Evolutionary conservation across 2,888 invertebrate genomes (phyloP), one percentile per base, ranked within the genome.

Genomic region (Nomada hirtipes): DNA sequence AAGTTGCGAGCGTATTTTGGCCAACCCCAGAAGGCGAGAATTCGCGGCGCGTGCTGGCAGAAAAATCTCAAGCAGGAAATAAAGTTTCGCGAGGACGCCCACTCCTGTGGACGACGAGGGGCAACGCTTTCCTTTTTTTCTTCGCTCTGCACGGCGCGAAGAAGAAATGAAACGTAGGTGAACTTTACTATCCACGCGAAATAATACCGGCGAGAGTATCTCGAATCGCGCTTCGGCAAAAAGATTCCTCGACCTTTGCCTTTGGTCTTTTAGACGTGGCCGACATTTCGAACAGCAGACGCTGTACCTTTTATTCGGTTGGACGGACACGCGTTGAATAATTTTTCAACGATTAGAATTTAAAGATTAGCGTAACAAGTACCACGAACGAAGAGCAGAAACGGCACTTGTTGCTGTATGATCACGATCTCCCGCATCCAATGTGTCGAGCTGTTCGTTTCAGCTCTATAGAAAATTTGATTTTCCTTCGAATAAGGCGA

Each of bases 51-150:
- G 60, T 63, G 44, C 26, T 4, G 20, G 57, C 36, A 69, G 64
- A 75, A 52, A 65, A 79, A 75, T 75, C 75, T 63, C 26, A 18
- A 36, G 23, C 50, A 1, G 55, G 70, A 70, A 55, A 67, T 64
- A 76, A 70, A 78, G 61, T 67, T 57, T 59, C 20, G 52, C 65
- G 63, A 36, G 44, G 53, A 61, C 42, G 20, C 55, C 4, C 44
- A 29, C 29, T 26, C 23, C 18, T 4, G 52, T 13, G 52, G 55
- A 47, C 60, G 55, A 36, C 60, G 67, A 47, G 26, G 50, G 59
- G n/a, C 23, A 69, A 64, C 67, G 29, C 57, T 50, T 60, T 65
- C 50, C 36, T 36, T 26, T 20, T 23, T 57, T 20, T 29, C 29
- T 47, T 29, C 9, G 36, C 36, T 26, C 44, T 52, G 18, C 53